phyloP scores from a whole-genome alignment of 2,113 vertebrate species.

The Willisornis vidua region DNA sequence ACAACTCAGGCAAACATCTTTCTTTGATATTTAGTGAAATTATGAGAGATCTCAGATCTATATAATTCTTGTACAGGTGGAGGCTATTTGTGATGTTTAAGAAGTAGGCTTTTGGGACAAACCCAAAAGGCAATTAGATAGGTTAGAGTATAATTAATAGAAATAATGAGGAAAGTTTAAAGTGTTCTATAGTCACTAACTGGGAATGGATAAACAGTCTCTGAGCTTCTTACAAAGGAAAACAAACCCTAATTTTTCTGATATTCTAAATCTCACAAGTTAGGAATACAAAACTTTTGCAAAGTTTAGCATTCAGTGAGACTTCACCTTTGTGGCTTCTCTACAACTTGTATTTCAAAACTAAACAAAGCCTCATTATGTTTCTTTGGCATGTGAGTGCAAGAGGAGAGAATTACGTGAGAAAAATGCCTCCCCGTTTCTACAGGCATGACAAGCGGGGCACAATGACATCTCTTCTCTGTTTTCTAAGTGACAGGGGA shows the following conservation, averaged over 20 bases:
- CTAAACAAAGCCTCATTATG: neutral
- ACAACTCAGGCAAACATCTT: neutral
- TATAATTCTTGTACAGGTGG: neutral
- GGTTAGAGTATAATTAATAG: neutral
- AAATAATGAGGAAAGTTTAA: neutral
- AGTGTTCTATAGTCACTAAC: neutral
- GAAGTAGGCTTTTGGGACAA: neutral
- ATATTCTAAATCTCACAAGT: neutral
- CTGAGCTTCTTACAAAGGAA: neutral
- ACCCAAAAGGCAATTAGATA: neutral
- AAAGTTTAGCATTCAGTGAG: neutral
- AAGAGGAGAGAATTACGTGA: neutral
- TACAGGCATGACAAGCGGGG: accelerated
- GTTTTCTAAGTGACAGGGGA: neutral
- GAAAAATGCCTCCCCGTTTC: neutral
- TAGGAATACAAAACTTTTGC: neutral
- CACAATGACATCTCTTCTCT: neutral
- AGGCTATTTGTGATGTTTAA: neutral
- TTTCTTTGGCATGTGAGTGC: neutral
- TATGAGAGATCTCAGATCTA: neutral
- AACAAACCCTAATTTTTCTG: neutral
- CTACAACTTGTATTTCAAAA: neutral
- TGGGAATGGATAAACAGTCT: neutral
- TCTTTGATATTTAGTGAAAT: neutral
- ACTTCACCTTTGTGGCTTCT: neutral